These are phyloP conservation scores for Ploceus nigricollis DNA, from an alignment of 2,113 vertebrate genomes.

Conservation along the genomic window DNA sequence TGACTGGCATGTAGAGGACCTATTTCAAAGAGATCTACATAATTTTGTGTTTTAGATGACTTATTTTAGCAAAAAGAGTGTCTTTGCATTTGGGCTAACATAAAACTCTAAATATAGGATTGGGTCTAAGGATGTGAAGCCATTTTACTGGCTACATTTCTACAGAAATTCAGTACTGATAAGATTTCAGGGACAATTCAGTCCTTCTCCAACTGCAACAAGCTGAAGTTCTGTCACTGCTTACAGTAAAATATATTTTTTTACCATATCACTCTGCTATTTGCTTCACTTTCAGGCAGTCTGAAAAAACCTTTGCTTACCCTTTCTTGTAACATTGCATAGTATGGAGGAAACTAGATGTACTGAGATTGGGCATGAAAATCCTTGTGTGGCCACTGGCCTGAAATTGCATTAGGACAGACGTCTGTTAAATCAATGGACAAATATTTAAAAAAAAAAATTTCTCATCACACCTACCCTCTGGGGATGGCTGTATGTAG, in stretches of 20 bases:
- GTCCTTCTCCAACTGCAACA: background rate
- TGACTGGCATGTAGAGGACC: background rate
- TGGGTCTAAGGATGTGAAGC: background rate
- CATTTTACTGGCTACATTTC: background rate
- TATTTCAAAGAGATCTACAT: background rate
- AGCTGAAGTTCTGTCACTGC: background rate
- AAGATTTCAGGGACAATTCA: background rate
- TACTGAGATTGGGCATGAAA: background rate
- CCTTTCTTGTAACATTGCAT: background rate
- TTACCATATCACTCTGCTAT: background rate
- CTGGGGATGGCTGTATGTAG: conserved; percentile 66
- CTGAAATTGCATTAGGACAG: background rate
- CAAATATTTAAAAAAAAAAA: background rate
- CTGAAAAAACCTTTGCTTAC: background rate
- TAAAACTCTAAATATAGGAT: background rate
- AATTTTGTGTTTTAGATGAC: background rate
- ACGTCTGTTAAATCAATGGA: background rate
- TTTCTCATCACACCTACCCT: conserved; percentile 74
- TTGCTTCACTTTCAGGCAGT: background rate
- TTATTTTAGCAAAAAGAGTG: background rate
- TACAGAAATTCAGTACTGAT: background rate
- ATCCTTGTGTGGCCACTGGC: background rate
- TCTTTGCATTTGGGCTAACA: background rate
- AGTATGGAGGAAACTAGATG: background rate
- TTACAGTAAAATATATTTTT: background rate